These are phyloP conservation scores for Carassius auratus DNA, from an alignment of 2,113 vertebrate species.

Conservation along the genomic window DNA sequence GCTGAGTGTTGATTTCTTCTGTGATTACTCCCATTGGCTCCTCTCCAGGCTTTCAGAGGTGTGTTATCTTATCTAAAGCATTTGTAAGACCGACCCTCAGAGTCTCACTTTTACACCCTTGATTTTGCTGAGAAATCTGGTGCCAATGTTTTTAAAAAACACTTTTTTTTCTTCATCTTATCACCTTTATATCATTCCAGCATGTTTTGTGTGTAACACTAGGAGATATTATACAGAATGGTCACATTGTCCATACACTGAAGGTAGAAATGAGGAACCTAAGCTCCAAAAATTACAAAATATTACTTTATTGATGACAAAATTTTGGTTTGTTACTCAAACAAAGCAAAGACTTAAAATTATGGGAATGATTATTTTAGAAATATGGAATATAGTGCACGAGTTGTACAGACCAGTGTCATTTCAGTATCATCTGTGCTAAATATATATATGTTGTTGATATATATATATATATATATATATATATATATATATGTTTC, in stretches of 20 bases:
- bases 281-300: not conserved
- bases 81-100: not conserved
- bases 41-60: slow-evolving; percentile 9
- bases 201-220: not conserved
- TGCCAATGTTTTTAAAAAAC: not conserved
- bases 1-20: slow-evolving; percentile 18
- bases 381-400: not conserved
- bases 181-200: not conserved
- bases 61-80: slow-evolving; percentile 20
- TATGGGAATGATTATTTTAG: not conserved
- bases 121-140: not conserved
- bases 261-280: not conserved
- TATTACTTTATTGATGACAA: not conserved
- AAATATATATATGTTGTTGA: no score
- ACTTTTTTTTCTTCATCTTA: no score
- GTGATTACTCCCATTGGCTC: slow-evolving; percentile 32
- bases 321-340: not conserved
- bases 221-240: not conserved
- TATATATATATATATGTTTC: not conserved
- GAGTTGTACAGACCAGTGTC: not conserved
- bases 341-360: not conserved
- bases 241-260: not conserved
- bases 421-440: not conserved
- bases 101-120: not conserved
- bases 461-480: no score